Evolutionary conservation across 2,888 invertebrate species (phyloP), one percentile per base, ranked within the genome.

Genomic region (Allophyes oxyacanthae): DNA sequence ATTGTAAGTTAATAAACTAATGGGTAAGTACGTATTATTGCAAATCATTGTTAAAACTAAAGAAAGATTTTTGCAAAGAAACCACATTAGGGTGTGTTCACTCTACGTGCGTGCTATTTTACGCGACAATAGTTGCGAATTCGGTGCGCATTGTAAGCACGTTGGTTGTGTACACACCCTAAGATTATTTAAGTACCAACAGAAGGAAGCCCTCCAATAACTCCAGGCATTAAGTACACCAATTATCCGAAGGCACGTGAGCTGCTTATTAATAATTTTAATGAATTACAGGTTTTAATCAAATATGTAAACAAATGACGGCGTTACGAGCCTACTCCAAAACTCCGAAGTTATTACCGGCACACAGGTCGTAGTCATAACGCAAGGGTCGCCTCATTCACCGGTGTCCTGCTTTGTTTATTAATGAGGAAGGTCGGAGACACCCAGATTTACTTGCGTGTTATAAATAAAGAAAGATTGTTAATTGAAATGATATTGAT

Each of bases 381-480:
- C 48, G 34, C 13, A 20, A 40, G 67, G 64, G 64, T 64, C 60
- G 62, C 58, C 48, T 52, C n/a, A n/a, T 70, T 68, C 56, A 63
- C 48, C 54, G 54, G 51, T 63, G 57, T 50, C 56, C 63, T 49
- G 51, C 64, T 78, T 82, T 82, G 79, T 79, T 79, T 83, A 84
- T 85, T 83, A 85, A 84, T 83, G 83, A 83, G 79, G 50, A 67
- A 74, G 71, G 64, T 53, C 72, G 78, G 70, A 81, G 81, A 83
- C 81, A 78, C 74, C 77, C 74, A 85, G 87, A 89, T 87, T 88
- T 88, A 87, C 83, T 81, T 84, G 84, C 75, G 81, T 82, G 83
- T 85, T 79, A 79, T 74, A 82, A 82, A 86, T 86, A 84, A 86
- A 88, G 86, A 85, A 84, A 86, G 78, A 84, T 84, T 67, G 79